Evolutionary conservation across 2,888 invertebrate species (phyloP).

Genomic region (Caenorhabditis sp.): DNA sequence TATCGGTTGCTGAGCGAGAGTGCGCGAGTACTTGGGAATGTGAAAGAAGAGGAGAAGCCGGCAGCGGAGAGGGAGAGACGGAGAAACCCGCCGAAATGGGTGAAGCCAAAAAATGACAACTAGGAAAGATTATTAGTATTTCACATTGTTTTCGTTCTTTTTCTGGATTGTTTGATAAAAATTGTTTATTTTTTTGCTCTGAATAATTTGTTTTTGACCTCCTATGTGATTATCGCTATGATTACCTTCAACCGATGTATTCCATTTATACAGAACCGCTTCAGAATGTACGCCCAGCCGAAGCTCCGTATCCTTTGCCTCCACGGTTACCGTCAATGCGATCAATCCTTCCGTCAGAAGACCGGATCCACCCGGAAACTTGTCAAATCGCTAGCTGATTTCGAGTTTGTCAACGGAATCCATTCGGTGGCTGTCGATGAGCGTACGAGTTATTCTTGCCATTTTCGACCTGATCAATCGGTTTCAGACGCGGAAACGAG

Average conservation of each 20-base stretch:
- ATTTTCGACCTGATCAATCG: not conserved
- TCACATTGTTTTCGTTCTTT: too few relatives aligned
- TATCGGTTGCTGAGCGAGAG: conserved; percentile 56
- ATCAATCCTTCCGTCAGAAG: conserved; percentile 73
- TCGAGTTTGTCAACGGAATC: conserved; percentile 62
- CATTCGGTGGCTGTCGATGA: conserved; percentile 57
- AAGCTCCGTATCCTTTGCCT: conserved; percentile 74
- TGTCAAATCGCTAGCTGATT: conserved; percentile 66
- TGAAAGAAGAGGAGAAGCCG: conserved; percentile 6
- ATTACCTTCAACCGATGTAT: too few relatives aligned
- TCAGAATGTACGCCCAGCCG: conserved; percentile 37
- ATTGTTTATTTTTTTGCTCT: not conserved
- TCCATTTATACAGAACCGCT: too few relatives aligned
- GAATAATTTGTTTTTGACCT: too few relatives aligned
- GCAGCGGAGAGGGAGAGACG: not conserved
- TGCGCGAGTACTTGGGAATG: conserved; percentile 55
- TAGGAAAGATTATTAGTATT: too few relatives aligned
- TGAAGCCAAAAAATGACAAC: conserved; percentile 7
- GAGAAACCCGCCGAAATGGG: conserved; percentile 14
- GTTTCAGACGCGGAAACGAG: conserved; percentile 53
- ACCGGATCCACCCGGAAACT: conserved; percentile 73
- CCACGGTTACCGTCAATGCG: conserved; percentile 78
- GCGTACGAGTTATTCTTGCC: conserved; percentile 9
- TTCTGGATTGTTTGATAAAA: not conserved
- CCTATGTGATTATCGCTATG: too few relatives aligned